Evolutionary conservation across 2,888 invertebrate species (phyloP), one percentile per base, ranked within the genome.

Genomic region (Ecliptopera silaceata): DNA sequence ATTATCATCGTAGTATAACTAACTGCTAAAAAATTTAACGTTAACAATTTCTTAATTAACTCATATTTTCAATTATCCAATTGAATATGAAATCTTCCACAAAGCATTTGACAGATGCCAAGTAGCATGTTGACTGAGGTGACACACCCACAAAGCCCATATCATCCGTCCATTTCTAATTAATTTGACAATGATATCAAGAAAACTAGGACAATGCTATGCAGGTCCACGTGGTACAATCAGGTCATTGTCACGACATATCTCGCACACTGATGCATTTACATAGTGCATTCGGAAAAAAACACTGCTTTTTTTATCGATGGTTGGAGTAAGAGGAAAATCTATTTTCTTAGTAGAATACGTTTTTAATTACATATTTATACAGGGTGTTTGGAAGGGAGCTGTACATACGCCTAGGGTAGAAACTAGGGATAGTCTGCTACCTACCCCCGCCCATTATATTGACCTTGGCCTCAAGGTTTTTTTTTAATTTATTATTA

Each of bases 221-320:
- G 70, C 70, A 66, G 70, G 71, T 56, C 64, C 67, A 55, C 66
- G 64, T 70, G 67, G 65, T 68, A 50, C 52, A 69, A 71, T 67
- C 68, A 70, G 69, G 65, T 56, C 70, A 62, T 61, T 63, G 63
- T 67, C 64, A 59, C 61, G 18, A 43, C 17, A 8, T 31, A 50
- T 45, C 46, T 20, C 31, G 64, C 66, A 70, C 72, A 72, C 63
- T 65, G 69, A 63, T 79, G 77, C 80, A 80, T 77, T 74, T 70
- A 64, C 58, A 59, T 65, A 64, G 68, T 71, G 66, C 68, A 68
- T 71, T 70, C 69, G 68, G 64, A 69, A 66, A 66, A 64, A 70
- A 62, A 61, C 71, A 74, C 77, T 75, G 77, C 77, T 75, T 32
- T 17, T 34, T 34, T 13, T 12, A 36, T 36, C 6, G 36, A 36